Evolutionary conservation across 2,797 vertebrate genomes (phyloP), one percentile per base, ranked within the genome.

Genomic region (Tenualosa thibaudeaui): DNA sequence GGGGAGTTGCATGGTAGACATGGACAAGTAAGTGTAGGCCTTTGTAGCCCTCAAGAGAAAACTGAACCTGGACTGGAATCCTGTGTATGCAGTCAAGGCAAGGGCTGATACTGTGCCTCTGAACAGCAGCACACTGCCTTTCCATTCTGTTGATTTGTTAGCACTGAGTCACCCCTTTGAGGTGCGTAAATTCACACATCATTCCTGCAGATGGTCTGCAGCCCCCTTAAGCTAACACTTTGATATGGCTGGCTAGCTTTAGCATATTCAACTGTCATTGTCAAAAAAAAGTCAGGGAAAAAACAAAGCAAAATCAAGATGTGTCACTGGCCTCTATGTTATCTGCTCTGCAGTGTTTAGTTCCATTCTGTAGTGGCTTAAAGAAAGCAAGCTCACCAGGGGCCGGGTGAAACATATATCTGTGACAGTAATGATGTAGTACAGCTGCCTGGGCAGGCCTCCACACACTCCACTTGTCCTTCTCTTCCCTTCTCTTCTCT

Each of bases 361-460:
- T 75, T 75, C 68, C 15, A 22, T 75, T 75, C 68, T 3, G 31
- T 37, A 75, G 68, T 43, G 68, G 68, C 68, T 43, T 75, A 75
- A 75, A 75, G 68, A 43, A 75, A 75, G 37, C 68, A 37, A 17
- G 19, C 68, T 75, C 68, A 75, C 68, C 37, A 75, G 68, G 68
- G 68, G 68, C 68, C 37, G 9, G 31, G 37, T 0, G 60, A 43
- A 75, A 75, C 68, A 75, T 75, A 43, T 75, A 37, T 43, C 68
- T 75, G 68, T 75, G 68, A 75, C 68, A 75, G 68, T 75, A 75
- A 75, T 75, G 68, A 75, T 75, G 37, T 40, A 75, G 68, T 75
- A 37, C 68, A 75, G 68, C 68, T 75, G 68, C 31, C 31, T 75
- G 68, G 68, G 37, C 68, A 75, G 68, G 68, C 37, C 68, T 40